A percentile compares a stretch with the other conserved stretches of the same genome.
Evolutionary conservation across 2,797 vertebrate genomes (phyloP).

Genomic region (Kryptolebias ocellatus): DNA sequence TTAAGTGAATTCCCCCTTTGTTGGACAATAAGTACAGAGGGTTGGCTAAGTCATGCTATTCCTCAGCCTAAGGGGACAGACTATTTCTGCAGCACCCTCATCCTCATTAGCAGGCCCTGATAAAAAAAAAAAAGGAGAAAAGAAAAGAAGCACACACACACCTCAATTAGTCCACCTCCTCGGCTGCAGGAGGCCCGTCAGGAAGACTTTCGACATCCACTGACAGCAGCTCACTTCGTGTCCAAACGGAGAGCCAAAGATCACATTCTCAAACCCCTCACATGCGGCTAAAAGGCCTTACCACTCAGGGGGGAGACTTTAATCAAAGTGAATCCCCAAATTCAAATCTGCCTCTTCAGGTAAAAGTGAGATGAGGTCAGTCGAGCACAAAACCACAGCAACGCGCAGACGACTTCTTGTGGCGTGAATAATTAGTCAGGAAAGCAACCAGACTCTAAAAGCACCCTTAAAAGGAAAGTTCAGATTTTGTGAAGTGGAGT

Average conservation of each 20-base stretch:
- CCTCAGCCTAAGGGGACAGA: conserved; percentile 81
- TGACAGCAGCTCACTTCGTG: conserved; percentile 20
- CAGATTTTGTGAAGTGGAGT: too few species aligned
- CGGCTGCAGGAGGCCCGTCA: conserved; percentile 58
- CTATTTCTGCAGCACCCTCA: conserved; percentile 77
- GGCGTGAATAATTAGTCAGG: neutral
- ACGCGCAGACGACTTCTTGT: neutral
- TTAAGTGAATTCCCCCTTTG: conserved; percentile 87
- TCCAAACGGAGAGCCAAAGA: conserved; percentile 33
- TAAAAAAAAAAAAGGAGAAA: conserved; percentile 55
- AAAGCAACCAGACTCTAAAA: neutral
- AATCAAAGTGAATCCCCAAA: conserved; percentile 17
- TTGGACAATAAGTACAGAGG: conserved; percentile 89
- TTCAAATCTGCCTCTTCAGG: conserved; percentile 2
- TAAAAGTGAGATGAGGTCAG: neutral
- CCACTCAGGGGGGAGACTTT: conserved; percentile 23
- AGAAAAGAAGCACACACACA: conserved; percentile 36
- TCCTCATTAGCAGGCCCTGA: conserved; percentile 82
- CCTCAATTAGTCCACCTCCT: conserved; percentile 81
- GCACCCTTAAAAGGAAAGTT: too few species aligned
- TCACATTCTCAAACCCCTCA: conserved; percentile 30
- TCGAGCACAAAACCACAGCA: neutral
- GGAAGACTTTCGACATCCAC: conserved; percentile 54
- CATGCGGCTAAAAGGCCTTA: conserved; percentile 14
- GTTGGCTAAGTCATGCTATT: conserved; percentile 79